Conservation (phyloP, 2,113 vertebrate genomes). For the Toxostoma redivivum region DNA sequence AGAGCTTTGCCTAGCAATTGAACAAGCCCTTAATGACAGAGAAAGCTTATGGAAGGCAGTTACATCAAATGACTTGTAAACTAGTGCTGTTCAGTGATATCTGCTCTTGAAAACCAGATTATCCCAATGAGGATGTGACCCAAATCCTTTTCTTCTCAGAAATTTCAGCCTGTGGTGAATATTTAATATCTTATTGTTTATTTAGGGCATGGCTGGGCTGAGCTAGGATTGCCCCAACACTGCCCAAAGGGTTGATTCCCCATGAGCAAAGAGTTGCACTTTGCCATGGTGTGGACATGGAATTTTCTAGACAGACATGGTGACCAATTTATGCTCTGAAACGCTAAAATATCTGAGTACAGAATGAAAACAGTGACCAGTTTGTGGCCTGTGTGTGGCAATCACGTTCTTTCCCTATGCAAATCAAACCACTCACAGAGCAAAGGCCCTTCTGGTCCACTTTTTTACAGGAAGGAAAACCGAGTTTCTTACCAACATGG, state of each 20-base stretch:
- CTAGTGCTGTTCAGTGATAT: background rate
- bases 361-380: background rate
- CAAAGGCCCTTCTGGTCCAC: background rate
- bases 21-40: background rate
- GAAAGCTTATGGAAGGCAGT: background rate
- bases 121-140: background rate
- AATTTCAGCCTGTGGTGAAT: background rate
- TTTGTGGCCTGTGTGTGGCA: background rate
- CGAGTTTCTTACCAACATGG: background rate
- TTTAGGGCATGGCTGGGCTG: fast-evolving
- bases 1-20: background rate
- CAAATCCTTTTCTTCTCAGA: background rate
- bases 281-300: background rate
- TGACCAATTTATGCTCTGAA: background rate
- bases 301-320: background rate
- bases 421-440: conserved; percentile 15
- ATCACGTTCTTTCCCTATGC: background rate
- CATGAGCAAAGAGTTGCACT: background rate
- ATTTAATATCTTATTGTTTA: background rate
- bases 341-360: background rate
- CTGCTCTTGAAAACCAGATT: background rate
- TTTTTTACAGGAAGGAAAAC: conserved; percentile 31
- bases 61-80: background rate
- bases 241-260: background rate
- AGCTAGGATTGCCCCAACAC: background rate